Evolutionary conservation across 1,140 invertebrate genomes (phyloP), one percentile per base, ranked within the genome.

Genomic region (Caenorhabditis brenneri): DNA sequence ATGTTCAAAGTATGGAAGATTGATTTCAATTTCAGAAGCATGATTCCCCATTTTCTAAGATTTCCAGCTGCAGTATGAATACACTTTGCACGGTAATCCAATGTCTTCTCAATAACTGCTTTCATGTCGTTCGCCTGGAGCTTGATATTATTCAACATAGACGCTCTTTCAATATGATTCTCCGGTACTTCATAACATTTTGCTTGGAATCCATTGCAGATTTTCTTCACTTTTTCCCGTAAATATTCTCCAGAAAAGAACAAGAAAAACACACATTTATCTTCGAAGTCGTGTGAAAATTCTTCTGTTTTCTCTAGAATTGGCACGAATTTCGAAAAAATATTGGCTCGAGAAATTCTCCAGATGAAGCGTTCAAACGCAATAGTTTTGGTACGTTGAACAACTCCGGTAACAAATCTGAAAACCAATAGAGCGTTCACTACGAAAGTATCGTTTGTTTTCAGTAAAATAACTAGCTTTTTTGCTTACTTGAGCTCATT

Each of bases 11-110:
- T 94, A 88, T 94, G 93, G 88, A 94, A 95, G 84, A 95, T 94
- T 3, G 93, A 93, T 88, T 93, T 96, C 46, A 93, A 96, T 92
- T 97, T 97, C 85, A 95, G 94, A 46, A 96, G 95, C 92, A 96
- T 96, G 81, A 98, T 94, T 81, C 95, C 95, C 97, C 97, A 99
- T 84, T 94, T 94, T 86, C 95, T 94, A 74, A 98, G 93, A 90
- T 97, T 95, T 90, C 96, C 95, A 24, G 97, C 95, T 5, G 97
- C 96, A 83, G 94, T 95, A 15, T 94, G 94, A 5, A 99, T 92
- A 0, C 98, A 95, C 96, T 94, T 90, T 95, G 94, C 27, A 15
- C 79, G 82, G 42, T 88, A 84, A 31, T 88, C 87, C 48, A 39
- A 51, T 58, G 88, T 88, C 49, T 88, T 84, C 15, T 51, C 29